Conservation (phyloP, 2,888 invertebrate genomes). For the Andrena fulva region DNA sequence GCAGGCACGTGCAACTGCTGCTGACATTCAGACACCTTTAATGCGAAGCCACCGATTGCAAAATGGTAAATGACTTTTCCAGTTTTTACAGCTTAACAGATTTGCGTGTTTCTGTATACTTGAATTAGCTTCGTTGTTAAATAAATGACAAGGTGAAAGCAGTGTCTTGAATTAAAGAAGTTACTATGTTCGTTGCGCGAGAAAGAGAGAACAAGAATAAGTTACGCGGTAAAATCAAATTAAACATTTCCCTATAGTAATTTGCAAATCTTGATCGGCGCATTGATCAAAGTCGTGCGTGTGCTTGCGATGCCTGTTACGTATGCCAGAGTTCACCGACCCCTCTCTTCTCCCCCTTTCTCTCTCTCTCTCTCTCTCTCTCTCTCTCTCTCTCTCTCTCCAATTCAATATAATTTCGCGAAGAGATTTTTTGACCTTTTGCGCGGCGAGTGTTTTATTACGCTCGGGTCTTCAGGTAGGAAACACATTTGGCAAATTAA, state of each 20-base stretch:
- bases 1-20: too few relatives aligned
- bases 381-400: neutral
- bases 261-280: constrained; percentile 33
- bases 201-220: too few relatives aligned
- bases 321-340: constrained; percentile 35
- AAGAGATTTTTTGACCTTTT: constrained; percentile 21
- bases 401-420: constrained; percentile 40
- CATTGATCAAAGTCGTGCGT: constrained; percentile 45
- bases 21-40: too few relatives aligned
- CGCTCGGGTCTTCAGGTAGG: neutral
- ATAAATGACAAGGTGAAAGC: too few relatives aligned
- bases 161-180: too few relatives aligned
- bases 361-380: neutral
- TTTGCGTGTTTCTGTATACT: too few relatives aligned
- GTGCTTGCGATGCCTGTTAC: constrained; percentile 26
- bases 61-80: too few relatives aligned
- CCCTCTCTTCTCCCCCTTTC: neutral
- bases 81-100: too few relatives aligned
- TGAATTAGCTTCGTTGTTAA: too few relatives aligned
- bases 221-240: neutral
- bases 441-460: neutral
- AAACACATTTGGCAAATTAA: constrained; percentile 7
- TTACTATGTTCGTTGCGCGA: too few relatives aligned
- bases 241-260: constrained; percentile 7
- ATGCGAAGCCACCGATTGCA: too few relatives aligned